Evolutionary conservation across 2,888 invertebrate species (phyloP), one percentile per base, ranked within the genome.

Genomic region (Diarsia rubi): DNA sequence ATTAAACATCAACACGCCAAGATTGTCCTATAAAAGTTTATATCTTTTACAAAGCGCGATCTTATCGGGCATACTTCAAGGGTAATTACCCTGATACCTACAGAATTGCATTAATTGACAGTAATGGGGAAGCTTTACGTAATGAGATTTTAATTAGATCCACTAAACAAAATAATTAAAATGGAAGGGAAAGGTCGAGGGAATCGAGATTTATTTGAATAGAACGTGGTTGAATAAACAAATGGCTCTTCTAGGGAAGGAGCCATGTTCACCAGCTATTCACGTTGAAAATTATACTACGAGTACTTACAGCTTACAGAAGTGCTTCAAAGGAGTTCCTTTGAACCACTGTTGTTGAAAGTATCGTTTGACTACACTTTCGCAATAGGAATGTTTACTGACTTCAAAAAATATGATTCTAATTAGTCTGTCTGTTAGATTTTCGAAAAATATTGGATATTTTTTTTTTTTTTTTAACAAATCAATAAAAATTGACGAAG

Each of bases 71-170:
- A 74, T 73, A 75, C 77, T 78, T 83, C 73, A 80, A 72, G 77
- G n/a, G 73, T 71, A 73, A 81, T 81, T 76, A 65, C 72, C 66
- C 54, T 37, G 72, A 75, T 81, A 78, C 62, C 71, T 73, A 76
- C 75, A 69, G 37, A 84, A 81, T 76, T 83, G 74, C 57, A 78
- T 81, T 78, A 81, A 85, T 85, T 85, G 78, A 76, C 76, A 76
- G 75, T 83, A 78, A 82, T 62, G 60, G 70, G 70, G 52, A 83
- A 76, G 75, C 75, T 75, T 82, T 80, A n/a, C 57, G 63, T 85
- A 85, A 85, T 78, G 85, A 85, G 79, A 73, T 64, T 85, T 85
- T 85, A 82, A 85, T 85, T 85, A 85, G 77, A 76, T 52, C 66
- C 60, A 79, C 79, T 82, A 83, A 81, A 81, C 78, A 82, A 82